Evolutionary conservation across 2,113 vertebrate species (phyloP).

Genomic region (Ellobius talpinus): DNA sequence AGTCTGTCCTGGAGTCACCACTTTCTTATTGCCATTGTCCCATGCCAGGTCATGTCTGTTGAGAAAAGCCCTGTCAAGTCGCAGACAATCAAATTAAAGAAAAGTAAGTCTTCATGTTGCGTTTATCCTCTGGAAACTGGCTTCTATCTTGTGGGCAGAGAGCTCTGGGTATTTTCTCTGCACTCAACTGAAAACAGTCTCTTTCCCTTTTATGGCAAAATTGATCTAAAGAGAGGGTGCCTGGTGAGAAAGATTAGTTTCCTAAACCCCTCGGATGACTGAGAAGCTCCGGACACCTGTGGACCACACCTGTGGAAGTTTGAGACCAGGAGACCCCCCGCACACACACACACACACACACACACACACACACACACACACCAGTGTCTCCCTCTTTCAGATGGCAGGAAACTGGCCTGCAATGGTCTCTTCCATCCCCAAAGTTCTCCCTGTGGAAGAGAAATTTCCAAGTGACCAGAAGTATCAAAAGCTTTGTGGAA

Average conservation of each 20-base stretch:
- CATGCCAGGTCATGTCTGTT: not conserved
- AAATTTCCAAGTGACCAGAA: slow-evolving; percentile 6
- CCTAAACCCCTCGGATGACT: not conserved
- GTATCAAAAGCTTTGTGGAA: not conserved
- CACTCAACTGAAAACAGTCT: slow-evolving; percentile 15
- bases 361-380: not conserved
- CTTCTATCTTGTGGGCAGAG: slow-evolving; percentile 3
- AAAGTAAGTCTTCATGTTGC: not conserved
- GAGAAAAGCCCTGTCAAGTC: not conserved
- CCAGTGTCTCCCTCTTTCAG: too few species aligned
- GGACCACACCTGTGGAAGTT: not conserved
- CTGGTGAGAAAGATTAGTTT: not conserved
- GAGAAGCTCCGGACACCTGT: not conserved
- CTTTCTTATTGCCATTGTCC: not conserved
- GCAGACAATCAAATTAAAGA: not conserved
- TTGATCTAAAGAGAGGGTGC: slow-evolving; percentile 58
- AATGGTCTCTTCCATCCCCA: too few species aligned
- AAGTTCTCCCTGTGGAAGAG: slow-evolving; percentile 7
- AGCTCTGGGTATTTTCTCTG: slow-evolving; percentile 54
- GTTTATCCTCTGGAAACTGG: not conserved
- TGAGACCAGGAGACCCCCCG: not conserved
- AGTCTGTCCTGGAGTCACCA: not conserved
- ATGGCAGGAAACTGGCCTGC: too few species aligned
- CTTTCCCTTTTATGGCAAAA: slow-evolving; percentile 58
- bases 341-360: not conserved